These are phyloP conservation scores for Cordylochernes scorpioides DNA, from an alignment of 2,888 invertebrate species.

Conservation along the genomic window DNA sequence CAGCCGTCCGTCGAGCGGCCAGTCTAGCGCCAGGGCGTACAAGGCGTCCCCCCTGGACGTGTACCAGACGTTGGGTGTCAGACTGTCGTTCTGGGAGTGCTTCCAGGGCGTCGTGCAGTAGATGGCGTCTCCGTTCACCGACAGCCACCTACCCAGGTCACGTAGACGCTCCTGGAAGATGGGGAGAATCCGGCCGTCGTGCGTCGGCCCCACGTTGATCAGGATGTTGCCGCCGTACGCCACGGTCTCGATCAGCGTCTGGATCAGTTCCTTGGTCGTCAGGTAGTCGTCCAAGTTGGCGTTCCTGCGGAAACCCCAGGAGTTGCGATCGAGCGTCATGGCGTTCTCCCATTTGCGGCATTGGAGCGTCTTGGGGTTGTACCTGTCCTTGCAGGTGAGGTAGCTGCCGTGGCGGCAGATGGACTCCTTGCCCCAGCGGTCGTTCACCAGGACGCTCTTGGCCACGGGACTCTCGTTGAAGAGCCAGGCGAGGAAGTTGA, in stretches of 20 bases:
- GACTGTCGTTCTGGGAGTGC: constrained; percentile 22
- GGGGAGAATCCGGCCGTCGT: constrained; percentile 22
- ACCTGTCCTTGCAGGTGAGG: constrained; percentile 56
- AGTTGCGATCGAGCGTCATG: constrained; percentile 56
- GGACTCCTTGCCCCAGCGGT: constrained; percentile 61
- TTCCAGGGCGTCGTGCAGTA: constrained; percentile 22
- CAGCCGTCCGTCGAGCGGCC: no score
- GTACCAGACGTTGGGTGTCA: constrained; percentile 22
- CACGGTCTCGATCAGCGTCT: constrained; percentile 19
- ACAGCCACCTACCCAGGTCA: constrained; percentile 22
- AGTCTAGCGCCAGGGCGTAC: no score
- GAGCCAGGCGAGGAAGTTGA: constrained; percentile 65
- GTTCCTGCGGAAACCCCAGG: constrained; percentile 61
- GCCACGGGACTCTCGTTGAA: constrained; percentile 58
- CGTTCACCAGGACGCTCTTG: constrained; percentile 65
- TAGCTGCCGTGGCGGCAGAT: constrained; percentile 66
- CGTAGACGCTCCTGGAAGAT: constrained; percentile 23
- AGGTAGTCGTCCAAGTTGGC: constrained; percentile 38
- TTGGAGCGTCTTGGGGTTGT: constrained; percentile 48
- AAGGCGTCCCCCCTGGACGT: no score
- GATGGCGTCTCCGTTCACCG: constrained; percentile 24
- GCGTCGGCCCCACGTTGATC: constrained; percentile 24
- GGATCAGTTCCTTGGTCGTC: constrained; percentile 34
- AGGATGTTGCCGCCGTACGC: constrained; percentile 25
- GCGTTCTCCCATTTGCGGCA: constrained; percentile 88